A percentile compares a stretch with the other conserved stretches of the same genome.
Evolutionary conservation across 1,140 invertebrate species (phyloP).

Genomic region (Drosophila ficusphila): DNA sequence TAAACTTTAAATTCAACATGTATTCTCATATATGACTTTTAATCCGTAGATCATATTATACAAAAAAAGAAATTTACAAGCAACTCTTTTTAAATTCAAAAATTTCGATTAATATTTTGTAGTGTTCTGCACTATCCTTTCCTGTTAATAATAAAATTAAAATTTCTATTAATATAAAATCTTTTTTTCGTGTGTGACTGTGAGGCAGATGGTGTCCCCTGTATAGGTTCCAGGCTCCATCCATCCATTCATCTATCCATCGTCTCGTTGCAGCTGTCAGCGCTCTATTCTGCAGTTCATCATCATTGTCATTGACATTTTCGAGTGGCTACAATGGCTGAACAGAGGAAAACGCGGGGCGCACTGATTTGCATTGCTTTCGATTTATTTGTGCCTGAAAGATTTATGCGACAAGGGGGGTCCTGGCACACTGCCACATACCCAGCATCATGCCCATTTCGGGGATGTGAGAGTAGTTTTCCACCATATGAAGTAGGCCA

Average conservation of each 20-base stretch:
- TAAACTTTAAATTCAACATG: too few species aligned
- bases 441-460: conserved; percentile 1
- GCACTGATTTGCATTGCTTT: conserved; percentile 67
- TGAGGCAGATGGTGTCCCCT: conserved; percentile 33
- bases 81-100: too few species aligned
- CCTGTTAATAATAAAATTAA: too few species aligned
- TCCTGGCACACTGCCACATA: conserved; percentile 39
- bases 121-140: too few species aligned
- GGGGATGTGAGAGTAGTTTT: conserved; percentile 27
- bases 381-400: conserved; percentile 67
- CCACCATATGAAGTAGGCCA: conserved; percentile 17
- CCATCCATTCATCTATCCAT: conserved; percentile 59
- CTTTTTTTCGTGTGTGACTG: conserved; percentile 15
- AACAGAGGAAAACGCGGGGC: conserved; percentile 27
- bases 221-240: conserved; percentile 47
- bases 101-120: too few species aligned
- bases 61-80: too few species aligned
- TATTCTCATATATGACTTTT: too few species aligned
- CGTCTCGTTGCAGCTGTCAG: conserved; percentile 80
- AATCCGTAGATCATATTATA: too few species aligned
- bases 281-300: conserved; percentile 80
- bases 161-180: too few species aligned
- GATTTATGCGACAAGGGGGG: conserved; percentile 21
- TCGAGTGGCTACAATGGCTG: conserved; percentile 79
- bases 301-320: conserved; percentile 82